Percentiles rank a stretch among this genome's conserved stretches.
phyloP scores from a whole-genome alignment of 2,888 invertebrate species.

The Rotaria magnacalcarata region DNA sequence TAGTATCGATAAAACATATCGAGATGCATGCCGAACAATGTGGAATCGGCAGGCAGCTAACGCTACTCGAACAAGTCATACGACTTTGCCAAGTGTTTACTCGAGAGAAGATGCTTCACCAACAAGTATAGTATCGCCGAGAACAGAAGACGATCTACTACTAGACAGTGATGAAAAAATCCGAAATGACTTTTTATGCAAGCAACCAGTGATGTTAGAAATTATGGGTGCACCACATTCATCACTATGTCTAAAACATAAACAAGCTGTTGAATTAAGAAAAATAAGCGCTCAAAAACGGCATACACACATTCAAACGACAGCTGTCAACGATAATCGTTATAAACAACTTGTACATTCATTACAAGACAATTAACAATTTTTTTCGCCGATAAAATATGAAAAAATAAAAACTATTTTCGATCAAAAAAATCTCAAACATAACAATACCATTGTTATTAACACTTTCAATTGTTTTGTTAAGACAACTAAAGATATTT shows the following conservation, averaged over 20 bases:
- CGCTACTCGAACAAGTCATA: neutral
- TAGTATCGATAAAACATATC: neutral
- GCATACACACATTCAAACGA: neutral
- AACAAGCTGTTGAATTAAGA: neutral
- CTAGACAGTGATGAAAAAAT: neutral
- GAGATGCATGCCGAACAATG: neutral
- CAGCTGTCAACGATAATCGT: neutral
- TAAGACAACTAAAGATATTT: too few species aligned
- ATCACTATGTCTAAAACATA: neutral
- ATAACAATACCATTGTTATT: too few species aligned
- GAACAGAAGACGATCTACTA: too few species aligned
- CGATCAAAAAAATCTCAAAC: too few species aligned
- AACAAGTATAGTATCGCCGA: neutral
- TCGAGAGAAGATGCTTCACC: neutral
- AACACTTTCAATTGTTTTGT: too few species aligned
- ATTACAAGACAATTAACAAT: neutral
- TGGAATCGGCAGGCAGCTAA: neutral
- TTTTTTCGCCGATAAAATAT: too few species aligned
- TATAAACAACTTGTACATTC: neutral
- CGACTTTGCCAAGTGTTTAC: neutral
- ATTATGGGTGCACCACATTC: conserved; percentile 12
- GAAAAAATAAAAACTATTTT: too few species aligned
- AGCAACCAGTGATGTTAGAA: conserved; percentile 19
- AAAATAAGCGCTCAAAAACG: neutral
- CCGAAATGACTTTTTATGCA: neutral